Conservation (phyloP, 2,113 vertebrate genomes). For the Drymodes brunneopygia region DNA sequence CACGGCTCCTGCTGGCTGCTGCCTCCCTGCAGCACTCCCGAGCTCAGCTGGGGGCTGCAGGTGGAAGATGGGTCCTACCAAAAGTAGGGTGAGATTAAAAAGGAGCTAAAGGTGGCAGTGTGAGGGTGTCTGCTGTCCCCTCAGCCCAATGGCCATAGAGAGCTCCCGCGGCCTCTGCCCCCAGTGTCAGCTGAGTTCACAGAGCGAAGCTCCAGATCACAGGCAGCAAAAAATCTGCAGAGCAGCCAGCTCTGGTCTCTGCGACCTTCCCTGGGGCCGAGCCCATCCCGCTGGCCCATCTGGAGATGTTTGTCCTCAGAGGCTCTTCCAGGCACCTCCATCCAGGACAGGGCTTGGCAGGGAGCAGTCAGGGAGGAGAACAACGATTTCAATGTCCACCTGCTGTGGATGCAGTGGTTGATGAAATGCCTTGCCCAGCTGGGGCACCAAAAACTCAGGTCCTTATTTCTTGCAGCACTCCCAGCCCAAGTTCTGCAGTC, state of each 20-base stretch:
- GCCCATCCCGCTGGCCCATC: not conserved
- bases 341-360: not conserved
- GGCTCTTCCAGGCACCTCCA: not conserved
- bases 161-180: not conserved
- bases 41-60: not conserved
- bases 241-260: not conserved
- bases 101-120: not conserved
- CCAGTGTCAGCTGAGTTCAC: not conserved
- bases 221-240: not conserved
- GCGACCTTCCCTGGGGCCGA: not conserved
- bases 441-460: not conserved
- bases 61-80: not conserved
- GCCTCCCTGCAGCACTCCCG: fast-evolving
- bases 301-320: conserved; percentile 42
- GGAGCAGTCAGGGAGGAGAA: not conserved
- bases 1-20: fast-evolving
- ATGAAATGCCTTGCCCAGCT: not conserved
- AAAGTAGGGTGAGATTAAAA: not conserved
- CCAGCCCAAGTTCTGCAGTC: not conserved
- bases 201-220: not conserved
- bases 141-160: fast-evolving
- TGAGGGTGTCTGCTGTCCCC: not conserved
- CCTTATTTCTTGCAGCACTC: not conserved
- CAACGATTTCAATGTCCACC: not conserved
- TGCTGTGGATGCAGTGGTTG: not conserved